phyloP scores from a whole-genome alignment of 2,888 invertebrate genomes.

The Lamellibrachia satsuma region DNA sequence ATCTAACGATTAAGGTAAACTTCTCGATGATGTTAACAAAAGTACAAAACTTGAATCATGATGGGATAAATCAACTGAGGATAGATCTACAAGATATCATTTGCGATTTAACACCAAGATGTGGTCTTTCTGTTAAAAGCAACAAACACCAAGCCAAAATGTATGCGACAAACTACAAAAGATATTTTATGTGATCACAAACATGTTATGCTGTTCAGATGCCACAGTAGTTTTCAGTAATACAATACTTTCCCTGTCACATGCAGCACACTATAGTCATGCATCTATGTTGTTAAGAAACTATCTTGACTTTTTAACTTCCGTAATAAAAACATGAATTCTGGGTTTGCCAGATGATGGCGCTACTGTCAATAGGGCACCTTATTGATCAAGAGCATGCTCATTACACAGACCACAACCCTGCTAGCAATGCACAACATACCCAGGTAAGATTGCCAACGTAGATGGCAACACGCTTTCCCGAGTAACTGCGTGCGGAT shows the following conservation, averaged over 20 bases:
- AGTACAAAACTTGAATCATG: too few relatives aligned
- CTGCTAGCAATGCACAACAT: conserved; percentile 60
- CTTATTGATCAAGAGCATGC: neutral
- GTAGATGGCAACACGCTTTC: conserved; percentile 71
- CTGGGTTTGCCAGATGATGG: neutral
- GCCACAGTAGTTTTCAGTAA: neutral
- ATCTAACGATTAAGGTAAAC: too few relatives aligned
- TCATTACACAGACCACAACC: neutral
- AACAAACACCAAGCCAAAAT: neutral
- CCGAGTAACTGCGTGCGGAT: conserved; percentile 36
- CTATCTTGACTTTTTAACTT: too few relatives aligned
- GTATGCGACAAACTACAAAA: neutral
- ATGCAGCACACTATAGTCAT: neutral
- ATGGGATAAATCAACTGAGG: too few relatives aligned
- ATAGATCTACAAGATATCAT: too few relatives aligned
- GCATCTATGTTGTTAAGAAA: neutral
- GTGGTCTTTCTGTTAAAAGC: too few relatives aligned
- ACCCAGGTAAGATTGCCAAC: conserved; percentile 99
- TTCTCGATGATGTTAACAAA: too few relatives aligned
- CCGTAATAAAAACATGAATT: neutral
- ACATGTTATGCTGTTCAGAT: neutral
- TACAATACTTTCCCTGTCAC: neutral
- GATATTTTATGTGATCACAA: neutral
- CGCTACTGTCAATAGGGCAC: neutral
- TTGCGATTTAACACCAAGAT: too few relatives aligned